Evolutionary conservation across 2,797 vertebrate genomes (phyloP), one percentile per base, ranked within the genome.

Genomic region (Syngnathus acus): DNA sequence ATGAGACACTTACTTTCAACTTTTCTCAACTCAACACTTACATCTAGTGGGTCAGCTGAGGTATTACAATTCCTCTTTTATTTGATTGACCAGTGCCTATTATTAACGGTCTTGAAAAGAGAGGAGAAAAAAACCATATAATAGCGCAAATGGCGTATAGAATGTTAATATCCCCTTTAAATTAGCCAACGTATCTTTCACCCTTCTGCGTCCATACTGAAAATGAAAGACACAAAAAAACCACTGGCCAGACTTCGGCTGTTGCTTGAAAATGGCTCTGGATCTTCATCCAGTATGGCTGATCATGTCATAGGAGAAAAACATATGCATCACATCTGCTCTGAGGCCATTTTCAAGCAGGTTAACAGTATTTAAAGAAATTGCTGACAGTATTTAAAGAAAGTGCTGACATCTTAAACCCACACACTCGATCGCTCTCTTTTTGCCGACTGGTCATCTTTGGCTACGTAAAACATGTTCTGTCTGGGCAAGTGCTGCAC

Each of bases 41-140:
- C 76, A 79, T 81, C 89, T 72, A 77, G 86, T 85, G 89, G 79
- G 58, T 23, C 0, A 42, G 5, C 8, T 4, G 1, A 26, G 13
- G 48, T 53, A 78, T 62, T 76, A 75, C 81, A 67, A n/a, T 16
- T 3, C 2, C 13, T 45, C 19, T 37, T 9, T 48, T 62, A 42
- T 9, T n/a, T 50, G 2, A 13, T 42, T 1, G 16, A 23, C 7
- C 8, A 32, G 21, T 48, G 43, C 40, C n/a, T 60, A 40, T 39
- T 7, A 38, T 59, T 14, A 14, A 47, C 16, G 5, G 45, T 14
- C 4, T 47, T 47, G 10, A 47, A 13, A 47, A 47, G 14, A 13
- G 43, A 32, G 26, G 26, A 1, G 26, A 3, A 3, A 32, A 32
- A 32, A 32, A 32, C 3, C 26, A 32, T 32, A 32, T 3, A 32